These are phyloP conservation scores for Diabrotica virgifera DNA, from an alignment of 1,140 invertebrate genomes.

Conservation along the genomic window DNA sequence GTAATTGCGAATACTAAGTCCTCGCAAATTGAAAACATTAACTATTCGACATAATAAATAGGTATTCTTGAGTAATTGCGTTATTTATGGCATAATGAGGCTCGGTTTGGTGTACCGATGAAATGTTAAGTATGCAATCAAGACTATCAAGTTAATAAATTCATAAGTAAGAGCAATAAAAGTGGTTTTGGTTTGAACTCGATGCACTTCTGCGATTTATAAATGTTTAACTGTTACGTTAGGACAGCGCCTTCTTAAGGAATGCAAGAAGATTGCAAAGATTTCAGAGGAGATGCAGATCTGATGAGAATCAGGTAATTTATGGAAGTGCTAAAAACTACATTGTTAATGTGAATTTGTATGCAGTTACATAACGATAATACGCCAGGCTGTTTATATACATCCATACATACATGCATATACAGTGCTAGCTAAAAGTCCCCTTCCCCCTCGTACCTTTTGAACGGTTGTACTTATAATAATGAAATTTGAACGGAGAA, in stretches of 20 bases:
- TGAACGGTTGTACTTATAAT: too few relatives aligned
- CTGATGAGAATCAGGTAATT: too few relatives aligned
- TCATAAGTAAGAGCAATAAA: slow-evolving; percentile 2
- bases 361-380: too few relatives aligned
- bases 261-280: neutral
- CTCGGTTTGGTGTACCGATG: neutral
- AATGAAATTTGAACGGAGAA: too few relatives aligned
- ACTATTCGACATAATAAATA: neutral
- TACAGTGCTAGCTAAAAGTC: too few relatives aligned
- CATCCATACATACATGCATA: too few relatives aligned
- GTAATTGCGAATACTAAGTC: too few relatives aligned
- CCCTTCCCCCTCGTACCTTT: too few relatives aligned
- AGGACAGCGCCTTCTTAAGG: neutral
- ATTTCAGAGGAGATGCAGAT: neutral
- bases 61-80: slow-evolving; percentile 2
- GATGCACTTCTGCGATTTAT: neutral
- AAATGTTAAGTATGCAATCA: slow-evolving; percentile 2
- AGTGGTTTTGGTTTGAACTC: neutral
- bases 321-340: too few relatives aligned
- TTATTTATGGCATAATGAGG: slow-evolving; percentile 3
- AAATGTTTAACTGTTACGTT: slow-evolving; percentile 1
- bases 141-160: slow-evolving; percentile 1
- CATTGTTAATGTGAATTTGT: too few relatives aligned
- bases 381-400: too few relatives aligned
- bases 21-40: too few relatives aligned